A percentile compares a stretch with the other conserved stretches of the same genome.
Evolutionary conservation across 2,797 vertebrate species (phyloP).

Genomic region (Malacoraja senta): DNA sequence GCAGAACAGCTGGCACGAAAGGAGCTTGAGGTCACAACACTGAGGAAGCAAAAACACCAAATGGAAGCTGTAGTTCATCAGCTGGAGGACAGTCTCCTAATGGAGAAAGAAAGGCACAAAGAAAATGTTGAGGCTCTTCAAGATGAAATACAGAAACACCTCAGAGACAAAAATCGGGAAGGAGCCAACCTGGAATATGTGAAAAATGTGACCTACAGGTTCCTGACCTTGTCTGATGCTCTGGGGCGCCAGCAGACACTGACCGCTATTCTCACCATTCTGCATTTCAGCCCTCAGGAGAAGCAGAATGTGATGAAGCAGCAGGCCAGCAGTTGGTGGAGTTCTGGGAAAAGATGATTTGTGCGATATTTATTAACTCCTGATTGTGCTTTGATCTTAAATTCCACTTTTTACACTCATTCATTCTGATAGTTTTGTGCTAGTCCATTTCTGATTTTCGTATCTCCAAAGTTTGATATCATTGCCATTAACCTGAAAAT

Average conservation of each 20-base stretch:
- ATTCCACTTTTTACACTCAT: not conserved
- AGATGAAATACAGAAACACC: slow-evolving; percentile 63
- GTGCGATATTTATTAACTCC: not conserved
- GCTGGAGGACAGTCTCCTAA: slow-evolving; percentile 65
- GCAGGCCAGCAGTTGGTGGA: slow-evolving; percentile 69
- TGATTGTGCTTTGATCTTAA: not conserved
- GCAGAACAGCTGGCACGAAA: slow-evolving; percentile 83
- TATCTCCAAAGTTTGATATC: not conserved
- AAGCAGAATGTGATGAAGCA: slow-evolving; percentile 62
- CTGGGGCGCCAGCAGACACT: slow-evolving; percentile 83
- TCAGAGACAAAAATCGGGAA: slow-evolving; percentile 74
- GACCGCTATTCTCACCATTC: slow-evolving; percentile 77
- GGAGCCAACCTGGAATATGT: slow-evolving; percentile 93
- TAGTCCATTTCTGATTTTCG: not conserved
- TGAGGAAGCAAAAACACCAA: slow-evolving; percentile 71
- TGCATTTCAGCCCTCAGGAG: slow-evolving; percentile 91
- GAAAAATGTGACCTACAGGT: slow-evolving; percentile 82
- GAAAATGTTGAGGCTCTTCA: slow-evolving; percentile 62
- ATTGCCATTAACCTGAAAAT: not conserved
- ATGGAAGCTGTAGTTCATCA: slow-evolving; percentile 71
- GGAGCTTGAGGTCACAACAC: slow-evolving; percentile 66
- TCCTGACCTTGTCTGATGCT: slow-evolving; percentile 75
- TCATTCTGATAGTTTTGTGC: slow-evolving; percentile 1
- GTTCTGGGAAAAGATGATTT: slow-evolving; percentile 58
- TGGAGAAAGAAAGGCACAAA: slow-evolving; percentile 61